Evolutionary conservation across 1,140 invertebrate genomes (phyloP).

Genomic region (Cheumatopsyche charites): DNA sequence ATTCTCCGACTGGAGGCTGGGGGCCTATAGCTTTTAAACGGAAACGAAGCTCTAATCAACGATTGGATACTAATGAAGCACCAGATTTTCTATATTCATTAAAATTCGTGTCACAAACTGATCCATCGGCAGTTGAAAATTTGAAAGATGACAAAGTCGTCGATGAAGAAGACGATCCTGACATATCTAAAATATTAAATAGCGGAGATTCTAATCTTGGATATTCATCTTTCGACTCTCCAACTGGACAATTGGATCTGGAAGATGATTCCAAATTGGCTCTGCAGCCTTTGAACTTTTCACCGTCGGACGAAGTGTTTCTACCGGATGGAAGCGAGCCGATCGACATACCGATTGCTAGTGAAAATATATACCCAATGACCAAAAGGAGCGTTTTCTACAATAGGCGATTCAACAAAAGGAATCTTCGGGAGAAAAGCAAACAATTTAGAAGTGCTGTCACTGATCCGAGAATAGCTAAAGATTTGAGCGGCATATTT

Average conservation of each 20-base stretch:
- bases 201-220: slow-evolving; percentile 30
- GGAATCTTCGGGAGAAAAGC: slow-evolving; percentile 49
- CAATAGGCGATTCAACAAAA: slow-evolving; percentile 35
- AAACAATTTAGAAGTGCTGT: slow-evolving; percentile 54
- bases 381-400: slow-evolving; percentile 64
- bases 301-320: slow-evolving; percentile 56
- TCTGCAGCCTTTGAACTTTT: slow-evolving; percentile 62
- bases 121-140: slow-evolving; percentile 45
- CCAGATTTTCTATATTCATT: slow-evolving; percentile 47
- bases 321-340: slow-evolving; percentile 54
- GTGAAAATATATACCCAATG: slow-evolving; percentile 68
- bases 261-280: slow-evolving; percentile 63
- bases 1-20: slow-evolving; percentile 50
- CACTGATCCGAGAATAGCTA: slow-evolving; percentile 62
- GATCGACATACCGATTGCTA: slow-evolving; percentile 41
- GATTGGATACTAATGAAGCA: slow-evolving; percentile 50
- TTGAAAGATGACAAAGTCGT: slow-evolving; percentile 53
- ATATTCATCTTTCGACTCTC: slow-evolving; percentile 53
- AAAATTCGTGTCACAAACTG: slow-evolving; percentile 45
- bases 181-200: slow-evolving; percentile 43
- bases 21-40: slow-evolving; percentile 60
- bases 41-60: slow-evolving; percentile 56
- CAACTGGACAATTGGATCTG: slow-evolving; percentile 56
- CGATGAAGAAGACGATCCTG: slow-evolving; percentile 54
- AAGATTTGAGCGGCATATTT: slow-evolving; percentile 64